These are phyloP conservation scores for Triplophysa tibetana DNA, from an alignment of 2,113 vertebrate genomes.

Conservation along the genomic window DNA sequence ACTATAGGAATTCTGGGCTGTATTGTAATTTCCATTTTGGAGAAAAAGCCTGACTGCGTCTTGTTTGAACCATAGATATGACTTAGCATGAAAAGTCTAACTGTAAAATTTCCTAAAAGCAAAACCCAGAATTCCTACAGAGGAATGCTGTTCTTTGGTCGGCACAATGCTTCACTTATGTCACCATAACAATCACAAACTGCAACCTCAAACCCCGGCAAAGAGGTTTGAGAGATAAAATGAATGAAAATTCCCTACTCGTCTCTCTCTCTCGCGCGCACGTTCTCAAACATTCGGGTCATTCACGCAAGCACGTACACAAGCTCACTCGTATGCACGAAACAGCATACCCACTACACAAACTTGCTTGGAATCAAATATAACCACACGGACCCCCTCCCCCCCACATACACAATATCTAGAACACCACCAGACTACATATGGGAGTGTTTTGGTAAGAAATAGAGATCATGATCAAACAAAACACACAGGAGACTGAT, in stretches of 20 bases:
- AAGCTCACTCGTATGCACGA: conserved; percentile 57
- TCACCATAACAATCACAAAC: conserved; percentile 67
- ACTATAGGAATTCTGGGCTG: conserved; percentile 77
- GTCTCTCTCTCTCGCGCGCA: not conserved
- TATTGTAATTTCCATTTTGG: not conserved
- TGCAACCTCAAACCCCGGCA: conserved; percentile 68
- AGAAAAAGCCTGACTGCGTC: not conserved
- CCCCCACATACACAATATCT: conserved; percentile 70
- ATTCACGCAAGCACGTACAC: conserved; percentile 35
- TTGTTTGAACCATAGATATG: not conserved
- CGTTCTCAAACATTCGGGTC: conserved; percentile 9
- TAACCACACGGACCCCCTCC: conserved; percentile 64
- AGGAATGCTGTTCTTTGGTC: conserved; percentile 73
- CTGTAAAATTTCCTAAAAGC: not conserved
- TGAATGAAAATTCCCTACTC: conserved; percentile 52
- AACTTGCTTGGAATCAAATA: conserved; percentile 71
- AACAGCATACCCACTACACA: conserved; percentile 74
- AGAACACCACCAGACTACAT: conserved; percentile 77
- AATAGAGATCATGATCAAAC: conserved; percentile 78
- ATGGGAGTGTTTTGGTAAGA: conserved; percentile 72
- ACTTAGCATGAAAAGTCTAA: not conserved
- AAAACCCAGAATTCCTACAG: conserved; percentile 77
- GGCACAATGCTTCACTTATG: conserved; percentile 69
- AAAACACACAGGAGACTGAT: conserved; percentile 67
- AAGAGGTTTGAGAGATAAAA: conserved; percentile 58